Base-by-base conservation (phyloP, 2,888 invertebrate genomes). In the Agrilus biguttatus region DNA sequence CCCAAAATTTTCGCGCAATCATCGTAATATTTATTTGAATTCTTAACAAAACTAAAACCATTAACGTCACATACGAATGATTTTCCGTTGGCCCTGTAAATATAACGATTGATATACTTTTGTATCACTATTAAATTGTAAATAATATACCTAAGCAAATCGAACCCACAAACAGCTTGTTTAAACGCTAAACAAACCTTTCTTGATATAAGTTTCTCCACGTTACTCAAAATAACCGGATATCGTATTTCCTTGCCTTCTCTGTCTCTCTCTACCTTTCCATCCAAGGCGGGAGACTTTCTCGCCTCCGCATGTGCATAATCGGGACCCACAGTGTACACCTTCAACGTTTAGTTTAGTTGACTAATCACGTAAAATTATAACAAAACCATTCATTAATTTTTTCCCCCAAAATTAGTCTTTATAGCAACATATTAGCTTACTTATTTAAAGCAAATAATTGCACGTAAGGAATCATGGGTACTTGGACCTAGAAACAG, bases 51-150 rank as follows among this genome's bases (percentile, higher is more conserved):
- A 61, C 96, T 97, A 67, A 99, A 99, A 0, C 98, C 98, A 68
- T 99, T 99, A 3, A 99, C 98, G 72, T 99, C 98, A 69, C 98
- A 98, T 0, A 99, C 98, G 65, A 90, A 98, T 0, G 97, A 97
- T 66, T 93, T 91, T 39, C 98, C 98, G 71, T 92, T 97, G 14
- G 98, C 97, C 65, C 96, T 86, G 58, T 14, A 64, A 62, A 52
- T 45, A 46, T 44, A 41, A 8, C 33, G 8, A 23, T 17, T 40
- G n/a, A n/a, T 7, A 35, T 3, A 13, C 10, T 8, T 10, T 2
- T n/a, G 4, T 36, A 36, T 14, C 8, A 13, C 33, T 14, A 34
- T 14, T 40, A 12, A 33, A 14, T 21, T n/a, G 14, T 10, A 14
- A 12, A 14, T 41, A 23, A n/a, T 14, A 23, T 61, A 84, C 78